A percentile compares a stretch with the other conserved stretches of the same genome.
These are phyloP conservation scores for Crotalus tigris DNA, from an alignment of 2,113 vertebrate genomes.

Conservation along the genomic window DNA sequence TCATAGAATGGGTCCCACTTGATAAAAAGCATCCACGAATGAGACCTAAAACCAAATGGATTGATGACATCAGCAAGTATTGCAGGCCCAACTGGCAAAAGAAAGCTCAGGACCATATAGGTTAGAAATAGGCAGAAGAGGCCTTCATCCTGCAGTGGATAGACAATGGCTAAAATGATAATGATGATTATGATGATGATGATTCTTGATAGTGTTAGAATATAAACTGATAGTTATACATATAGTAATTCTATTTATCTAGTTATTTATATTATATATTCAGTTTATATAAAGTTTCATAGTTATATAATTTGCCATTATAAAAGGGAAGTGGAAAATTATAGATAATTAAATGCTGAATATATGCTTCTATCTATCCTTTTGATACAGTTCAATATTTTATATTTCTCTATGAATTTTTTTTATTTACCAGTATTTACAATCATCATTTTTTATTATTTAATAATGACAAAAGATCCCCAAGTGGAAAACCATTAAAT, in stretches of 20 bases:
- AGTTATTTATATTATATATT: background rate
- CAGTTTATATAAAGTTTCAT: background rate
- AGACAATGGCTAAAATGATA: no score
- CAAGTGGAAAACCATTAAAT: background rate
- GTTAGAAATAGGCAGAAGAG: no score
- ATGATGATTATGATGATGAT: no score
- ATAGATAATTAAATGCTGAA: background rate
- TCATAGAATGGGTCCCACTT: no score
- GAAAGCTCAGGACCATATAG: no score
- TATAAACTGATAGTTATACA: background rate
- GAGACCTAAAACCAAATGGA: no score
- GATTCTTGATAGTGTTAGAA: background rate
- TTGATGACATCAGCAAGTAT: no score
- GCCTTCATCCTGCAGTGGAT: no score
- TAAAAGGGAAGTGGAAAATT: background rate
- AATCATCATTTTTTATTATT: background rate
- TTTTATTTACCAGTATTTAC: background rate
- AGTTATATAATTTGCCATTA: background rate
- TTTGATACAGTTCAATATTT: background rate
- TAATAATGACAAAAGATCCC: background rate
- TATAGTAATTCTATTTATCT: background rate
- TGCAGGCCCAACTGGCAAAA: no score
- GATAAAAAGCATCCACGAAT: no score
- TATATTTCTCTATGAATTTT: background rate
- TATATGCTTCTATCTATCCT: background rate